Evolutionary conservation across 2,888 invertebrate genomes (phyloP), one percentile per base, ranked within the genome.

Genomic region (Drosophila dives): DNA sequence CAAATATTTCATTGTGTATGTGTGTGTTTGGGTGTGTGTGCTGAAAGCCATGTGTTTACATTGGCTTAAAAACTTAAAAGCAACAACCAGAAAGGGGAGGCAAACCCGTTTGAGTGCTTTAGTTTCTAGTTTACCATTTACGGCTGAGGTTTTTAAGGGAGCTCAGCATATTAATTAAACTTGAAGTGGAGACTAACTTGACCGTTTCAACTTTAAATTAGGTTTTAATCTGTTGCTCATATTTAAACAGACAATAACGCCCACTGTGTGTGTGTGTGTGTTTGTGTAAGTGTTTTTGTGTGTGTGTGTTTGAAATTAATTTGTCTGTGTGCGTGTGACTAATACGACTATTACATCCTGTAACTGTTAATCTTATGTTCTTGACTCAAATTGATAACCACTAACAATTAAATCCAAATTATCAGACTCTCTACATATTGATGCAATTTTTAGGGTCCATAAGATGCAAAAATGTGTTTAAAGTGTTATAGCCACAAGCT

Each of bases 151-250:
- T 83, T 77, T 79, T 73, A 79, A n/a, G 40, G 38, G 75, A 79
- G 86, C 81, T 89, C 83, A 84, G 84, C 83, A 80, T 87, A 89
- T 86, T 87, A 87, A 87, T 87, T 87, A 88, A 88, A 86, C 72
- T 88, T 86, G 61, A 80, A 85, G 77, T 83, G 75, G 78, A 77
- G 77, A 69, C 80, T 56, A 51, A 64, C 73, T 71, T 68, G 70
- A 54, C 72, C 72, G 71, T 73, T 74, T 80, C 71, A 86, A 89
- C 80, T 84, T 87, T 81, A 86, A 86, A 87, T 87, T 89, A 78
- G 80, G 70, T 84, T 89, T 89, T 86, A 87, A 87, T 88, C 89
- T 83, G 85, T 87, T 86, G 86, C 86, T 83, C 79, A 87, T 83
- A 77, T 87, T 82, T 82, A 84, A 75, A 78, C 72, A 84, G 75